phyloP scores from a whole-genome alignment of 2,797 vertebrate genomes.

The Macropus fuliginosus region DNA sequence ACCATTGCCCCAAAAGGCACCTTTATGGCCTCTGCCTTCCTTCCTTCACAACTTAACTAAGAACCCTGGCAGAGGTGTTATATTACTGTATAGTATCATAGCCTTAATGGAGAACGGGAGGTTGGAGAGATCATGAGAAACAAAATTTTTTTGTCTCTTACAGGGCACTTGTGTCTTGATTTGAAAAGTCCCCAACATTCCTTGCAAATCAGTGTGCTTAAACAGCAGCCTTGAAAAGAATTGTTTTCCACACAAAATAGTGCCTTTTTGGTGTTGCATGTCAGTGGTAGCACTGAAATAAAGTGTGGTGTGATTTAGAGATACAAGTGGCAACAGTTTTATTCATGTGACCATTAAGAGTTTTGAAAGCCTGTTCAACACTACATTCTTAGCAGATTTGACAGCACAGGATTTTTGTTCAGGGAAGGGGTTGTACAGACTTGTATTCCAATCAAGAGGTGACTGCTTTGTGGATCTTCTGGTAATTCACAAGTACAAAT shows the following conservation, averaged over 20 bases:
- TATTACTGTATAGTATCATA: conserved; percentile 31
- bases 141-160: conserved; percentile 68
- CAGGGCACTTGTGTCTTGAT: conserved; percentile 64
- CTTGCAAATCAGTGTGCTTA: conserved; percentile 84
- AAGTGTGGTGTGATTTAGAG: conserved; percentile 82
- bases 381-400: conserved; percentile 81
- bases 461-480: conserved; percentile 83
- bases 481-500: conserved; percentile 83
- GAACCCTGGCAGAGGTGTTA: conserved; percentile 55
- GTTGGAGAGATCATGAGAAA: conserved; percentile 63
- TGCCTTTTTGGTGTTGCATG: conserved; percentile 85
- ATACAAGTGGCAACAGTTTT: conserved; percentile 86
- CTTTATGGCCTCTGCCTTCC: conserved; percentile 46
- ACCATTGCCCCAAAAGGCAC: conserved; percentile 53
- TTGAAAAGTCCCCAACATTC: conserved; percentile 80
- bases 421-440: conserved; percentile 83
- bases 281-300: conserved; percentile 83
- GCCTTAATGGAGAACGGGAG: conserved; percentile 50
- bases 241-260: conserved; percentile 72
- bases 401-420: conserved; percentile 76
- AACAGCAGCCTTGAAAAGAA: conserved; percentile 76
- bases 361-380: conserved; percentile 81
- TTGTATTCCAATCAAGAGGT: conserved; percentile 83
- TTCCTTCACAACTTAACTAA: conserved; percentile 46
- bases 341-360: conserved; percentile 83